These are phyloP conservation scores for Cyprinella venusta DNA, from an alignment of 2,797 vertebrate genomes.

Conservation along the genomic window DNA sequence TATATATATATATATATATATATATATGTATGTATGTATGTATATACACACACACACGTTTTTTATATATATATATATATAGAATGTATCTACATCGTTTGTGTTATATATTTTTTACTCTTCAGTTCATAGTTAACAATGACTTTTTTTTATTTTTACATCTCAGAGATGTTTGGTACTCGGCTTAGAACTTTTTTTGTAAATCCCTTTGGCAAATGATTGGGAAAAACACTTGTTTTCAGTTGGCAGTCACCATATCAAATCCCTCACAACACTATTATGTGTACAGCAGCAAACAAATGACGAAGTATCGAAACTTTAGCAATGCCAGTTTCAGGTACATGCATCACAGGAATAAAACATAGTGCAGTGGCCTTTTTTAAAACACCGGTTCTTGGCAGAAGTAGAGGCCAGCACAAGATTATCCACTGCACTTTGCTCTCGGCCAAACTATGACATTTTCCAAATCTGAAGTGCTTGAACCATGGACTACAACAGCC, in stretches of 20 bases:
- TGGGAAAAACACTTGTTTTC: background rate
- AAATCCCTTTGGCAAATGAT: background rate
- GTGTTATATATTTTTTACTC: too few species aligned
- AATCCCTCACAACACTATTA: background rate
- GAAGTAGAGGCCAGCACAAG: conserved; percentile 45
- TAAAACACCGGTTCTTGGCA: conserved; percentile 52
- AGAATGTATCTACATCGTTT: too few species aligned
- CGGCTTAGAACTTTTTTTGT: background rate
- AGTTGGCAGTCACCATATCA: background rate
- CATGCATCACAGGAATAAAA: conserved; percentile 51
- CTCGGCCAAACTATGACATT: conserved; percentile 63
- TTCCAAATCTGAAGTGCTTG: conserved; percentile 63
- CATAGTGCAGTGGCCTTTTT: conserved; percentile 50
- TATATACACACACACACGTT: too few species aligned
- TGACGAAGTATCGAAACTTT: conserved; percentile 27
- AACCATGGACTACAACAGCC: conserved; percentile 59
- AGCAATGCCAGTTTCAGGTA: conserved; percentile 30
- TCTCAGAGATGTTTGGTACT: background rate
- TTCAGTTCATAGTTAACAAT: background rate
- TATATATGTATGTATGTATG: too few species aligned
- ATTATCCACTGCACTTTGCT: conserved; percentile 49
- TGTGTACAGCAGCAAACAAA: background rate
- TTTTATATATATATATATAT: too few species aligned
- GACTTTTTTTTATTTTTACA: background rate
- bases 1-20: too few species aligned